Evolutionary conservation across 2,888 invertebrate genomes (phyloP), one percentile per base, ranked within the genome.

Genomic region (Keiferia lycopersicella): DNA sequence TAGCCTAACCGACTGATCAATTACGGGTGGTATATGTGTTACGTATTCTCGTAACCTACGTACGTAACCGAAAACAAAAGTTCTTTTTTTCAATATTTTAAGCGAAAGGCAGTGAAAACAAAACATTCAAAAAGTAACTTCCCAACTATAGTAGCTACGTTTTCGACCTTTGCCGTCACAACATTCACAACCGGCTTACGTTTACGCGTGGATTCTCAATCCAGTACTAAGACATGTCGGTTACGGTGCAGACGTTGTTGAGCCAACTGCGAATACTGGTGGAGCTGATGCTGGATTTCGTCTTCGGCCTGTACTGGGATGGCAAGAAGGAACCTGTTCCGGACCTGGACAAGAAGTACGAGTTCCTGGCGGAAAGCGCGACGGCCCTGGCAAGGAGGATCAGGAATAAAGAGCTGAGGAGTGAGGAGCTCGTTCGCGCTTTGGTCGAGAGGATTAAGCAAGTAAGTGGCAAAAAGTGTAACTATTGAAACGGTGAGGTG

Each of bases 381-480:
- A 86, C 92, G 0, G 85, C 93, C n/a, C 78, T 96, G 67, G 96
- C 96, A 0, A 85, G 86, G 73, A 94, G 94, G 85, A 96, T 96
- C 39, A 93, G 93, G 79, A 68, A 79, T 12, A 91, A 91, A 63
- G 88, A 95, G 75, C 68, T 96, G n/a, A 94, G 93, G 61, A 94
- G 95, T 1, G 95, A 95, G 79, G 93, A 94, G 69, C 92, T 97
- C 20, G 95, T 97, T 0, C 88, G 88, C 68, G 93, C 95, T 2
- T 96, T 94, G 76, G 95, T 96, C 66, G 93, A 95, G 26, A 93
- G 98, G 72, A 96, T 97, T 53, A 94, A 95, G 71, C 93, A 95
- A 85, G 94, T 96, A 48, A 70, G 45, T 45, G 26, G 26, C 26
- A 26, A 26, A 26, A 26, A 26, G 6, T 6, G 6, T 26, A 34